A percentile compares a stretch with the other conserved stretches of the same genome.
Evolutionary conservation across 2,797 vertebrate species (phyloP).

Genomic region (Acestrorhynchus altus): DNA sequence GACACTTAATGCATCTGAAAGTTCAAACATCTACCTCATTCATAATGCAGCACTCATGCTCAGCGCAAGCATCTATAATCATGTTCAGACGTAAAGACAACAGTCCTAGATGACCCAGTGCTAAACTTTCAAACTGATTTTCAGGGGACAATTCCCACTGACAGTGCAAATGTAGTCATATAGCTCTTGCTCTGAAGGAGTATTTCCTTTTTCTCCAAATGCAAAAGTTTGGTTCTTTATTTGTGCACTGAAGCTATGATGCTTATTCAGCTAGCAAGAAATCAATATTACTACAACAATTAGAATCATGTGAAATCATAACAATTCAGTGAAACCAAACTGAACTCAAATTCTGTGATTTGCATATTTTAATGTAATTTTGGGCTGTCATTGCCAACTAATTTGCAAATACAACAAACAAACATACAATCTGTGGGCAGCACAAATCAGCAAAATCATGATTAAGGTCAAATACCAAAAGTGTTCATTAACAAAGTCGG

Average conservation of each 20-base stretch:
- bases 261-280: neutral
- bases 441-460: too few species aligned
- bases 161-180: neutral
- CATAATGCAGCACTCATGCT: conserved; percentile 50
- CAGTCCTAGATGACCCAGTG: neutral
- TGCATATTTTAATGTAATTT: too few species aligned
- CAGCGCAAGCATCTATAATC: conserved; percentile 44
- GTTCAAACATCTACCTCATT: conserved; percentile 49
- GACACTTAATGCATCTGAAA: conserved; percentile 52
- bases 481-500: conserved; percentile 5
- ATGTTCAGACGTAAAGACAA: conserved; percentile 26
- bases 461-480: neutral
- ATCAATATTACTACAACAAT: neutral
- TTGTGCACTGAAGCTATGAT: neutral
- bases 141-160: neutral
- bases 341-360: too few species aligned
- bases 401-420: too few species aligned
- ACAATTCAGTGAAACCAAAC: too few species aligned
- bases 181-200: neutral
- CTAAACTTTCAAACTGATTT: neutral
- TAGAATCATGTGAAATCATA: neutral
- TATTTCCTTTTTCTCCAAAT: neutral
- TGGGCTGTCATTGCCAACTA: too few species aligned
- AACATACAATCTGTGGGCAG: too few species aligned
- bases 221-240: neutral